Evolutionary conservation across 2,113 vertebrate genomes (phyloP).

Genomic region (Porphyrio hochstetteri): DNA sequence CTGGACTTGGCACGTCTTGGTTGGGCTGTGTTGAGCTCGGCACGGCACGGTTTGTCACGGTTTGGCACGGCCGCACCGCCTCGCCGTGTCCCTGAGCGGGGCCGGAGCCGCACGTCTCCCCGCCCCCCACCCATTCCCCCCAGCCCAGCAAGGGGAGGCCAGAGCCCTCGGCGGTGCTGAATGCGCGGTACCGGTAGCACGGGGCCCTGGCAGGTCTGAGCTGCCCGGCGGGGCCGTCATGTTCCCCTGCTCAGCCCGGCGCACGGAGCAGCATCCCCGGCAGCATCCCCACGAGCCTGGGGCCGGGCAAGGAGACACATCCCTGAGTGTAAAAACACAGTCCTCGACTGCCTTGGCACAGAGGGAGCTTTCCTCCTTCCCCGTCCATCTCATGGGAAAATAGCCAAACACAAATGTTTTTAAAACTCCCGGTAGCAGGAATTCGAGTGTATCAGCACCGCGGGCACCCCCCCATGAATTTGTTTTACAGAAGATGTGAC

Average conservation of each 20-base stretch:
- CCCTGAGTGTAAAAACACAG: accelerated
- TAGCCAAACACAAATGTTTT: accelerated
- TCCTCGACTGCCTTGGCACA: neutral
- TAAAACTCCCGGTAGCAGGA: neutral
- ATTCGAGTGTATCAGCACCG: neutral
- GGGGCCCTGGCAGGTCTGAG: neutral
- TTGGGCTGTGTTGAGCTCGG: too few relatives aligned
- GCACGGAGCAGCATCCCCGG: too few relatives aligned
- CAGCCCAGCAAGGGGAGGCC: neutral
- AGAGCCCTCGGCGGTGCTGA: too few relatives aligned
- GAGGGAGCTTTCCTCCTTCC: neutral
- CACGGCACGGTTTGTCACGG: too few relatives aligned
- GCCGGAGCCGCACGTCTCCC: accelerated
- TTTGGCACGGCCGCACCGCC: too few relatives aligned
- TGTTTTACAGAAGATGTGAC: neutral
- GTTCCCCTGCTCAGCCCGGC: neutral
- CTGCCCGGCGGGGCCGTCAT: too few relatives aligned
- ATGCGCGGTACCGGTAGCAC: too few relatives aligned
- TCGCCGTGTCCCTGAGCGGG: too few relatives aligned
- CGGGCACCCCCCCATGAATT: neutral
- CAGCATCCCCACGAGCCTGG: neutral
- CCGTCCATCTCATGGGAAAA: neutral
- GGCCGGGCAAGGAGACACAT: neutral
- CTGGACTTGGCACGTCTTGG: too few relatives aligned
- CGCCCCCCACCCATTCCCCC: neutral